Percentiles rank a stretch among this genome's conserved stretches.
phyloP scores from a whole-genome alignment of 2,888 invertebrate genomes.

The Augiades crinisus region DNA sequence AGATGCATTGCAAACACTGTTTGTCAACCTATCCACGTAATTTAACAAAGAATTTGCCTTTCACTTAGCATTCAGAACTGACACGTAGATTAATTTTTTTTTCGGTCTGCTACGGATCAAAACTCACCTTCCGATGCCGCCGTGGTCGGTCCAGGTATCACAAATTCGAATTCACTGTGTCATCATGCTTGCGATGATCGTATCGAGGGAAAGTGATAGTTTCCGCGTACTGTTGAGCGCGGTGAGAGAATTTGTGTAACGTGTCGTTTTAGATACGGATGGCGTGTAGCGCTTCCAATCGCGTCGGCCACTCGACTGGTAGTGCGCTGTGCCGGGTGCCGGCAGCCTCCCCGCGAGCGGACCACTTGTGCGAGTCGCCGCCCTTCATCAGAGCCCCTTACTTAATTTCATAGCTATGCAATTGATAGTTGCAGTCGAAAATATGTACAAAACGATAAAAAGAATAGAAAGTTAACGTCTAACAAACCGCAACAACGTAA shows the following conservation, averaged over 20 bases:
- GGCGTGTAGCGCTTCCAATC: constrained; percentile 55
- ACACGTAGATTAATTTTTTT: constrained; percentile 72
- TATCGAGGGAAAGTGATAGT: constrained; percentile 60
- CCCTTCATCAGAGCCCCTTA: constrained; percentile 17
- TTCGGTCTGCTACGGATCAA: constrained; percentile 49
- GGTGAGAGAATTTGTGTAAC: constrained; percentile 43
- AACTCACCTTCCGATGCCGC: constrained; percentile 57
- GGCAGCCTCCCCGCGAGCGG: constrained; percentile 23
- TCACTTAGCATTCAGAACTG: constrained; percentile 73
- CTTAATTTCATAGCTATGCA: neutral
- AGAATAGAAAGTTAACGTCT: neutral
- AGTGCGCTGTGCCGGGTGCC: constrained; percentile 35
- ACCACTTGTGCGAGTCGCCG: constrained; percentile 19
- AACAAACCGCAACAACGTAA: constrained; percentile 20
- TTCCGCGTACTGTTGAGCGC: constrained; percentile 45
- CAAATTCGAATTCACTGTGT: constrained; percentile 56
- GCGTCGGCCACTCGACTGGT: constrained; percentile 52
- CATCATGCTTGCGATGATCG: constrained; percentile 53
- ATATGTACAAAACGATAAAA: too few relatives aligned
- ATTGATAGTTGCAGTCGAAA: too few relatives aligned
- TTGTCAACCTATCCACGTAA: constrained; percentile 54
- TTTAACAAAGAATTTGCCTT: constrained; percentile 75
- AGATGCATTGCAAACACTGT: constrained; percentile 42
- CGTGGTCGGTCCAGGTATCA: constrained; percentile 47
- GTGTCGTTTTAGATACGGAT: constrained; percentile 38